Percentiles rank a stretch among this genome's conserved stretches.
These are phyloP conservation scores for Choreutis nemorana DNA, from an alignment of 2,888 invertebrate genomes.

Conservation along the genomic window DNA sequence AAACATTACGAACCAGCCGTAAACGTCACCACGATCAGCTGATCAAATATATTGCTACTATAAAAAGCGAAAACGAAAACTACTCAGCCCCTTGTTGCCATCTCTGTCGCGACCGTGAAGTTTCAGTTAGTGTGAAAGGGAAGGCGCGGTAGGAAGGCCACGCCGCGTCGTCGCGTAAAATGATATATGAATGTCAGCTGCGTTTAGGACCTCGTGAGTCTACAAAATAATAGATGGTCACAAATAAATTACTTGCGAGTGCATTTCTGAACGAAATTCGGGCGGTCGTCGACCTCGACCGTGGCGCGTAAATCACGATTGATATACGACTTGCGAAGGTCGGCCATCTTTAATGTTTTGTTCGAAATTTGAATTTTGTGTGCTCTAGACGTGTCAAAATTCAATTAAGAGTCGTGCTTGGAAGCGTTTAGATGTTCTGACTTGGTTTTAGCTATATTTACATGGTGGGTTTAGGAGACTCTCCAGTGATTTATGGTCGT, in stretches of 20 bases:
- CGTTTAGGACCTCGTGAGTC: constrained; percentile 65
- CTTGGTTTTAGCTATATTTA: too few relatives aligned
- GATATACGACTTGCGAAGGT: constrained; percentile 60
- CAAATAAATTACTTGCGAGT: constrained; percentile 63
- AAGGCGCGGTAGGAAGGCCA: constrained; percentile 24
- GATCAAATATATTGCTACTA: constrained; percentile 67
- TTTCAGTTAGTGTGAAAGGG: constrained; percentile 21
- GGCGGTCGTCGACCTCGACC: constrained; percentile 61
- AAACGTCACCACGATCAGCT: constrained; percentile 65
- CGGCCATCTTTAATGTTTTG: constrained; percentile 59
- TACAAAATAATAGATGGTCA: constrained; percentile 67
- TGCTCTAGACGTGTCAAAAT: too few relatives aligned
- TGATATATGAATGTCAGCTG: constrained; percentile 67
- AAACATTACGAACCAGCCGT: constrained; percentile 56
- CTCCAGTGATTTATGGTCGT: too few relatives aligned
- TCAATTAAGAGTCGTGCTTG: too few relatives aligned
- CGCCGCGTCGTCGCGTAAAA: constrained; percentile 61
- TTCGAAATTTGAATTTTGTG: constrained; percentile 61
- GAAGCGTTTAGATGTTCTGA: too few relatives aligned
- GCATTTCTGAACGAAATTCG: constrained; percentile 64
- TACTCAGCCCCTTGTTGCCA: constrained; percentile 34
- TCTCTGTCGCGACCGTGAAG: constrained; percentile 26
- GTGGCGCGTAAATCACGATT: constrained; percentile 61
- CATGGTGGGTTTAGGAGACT: too few relatives aligned
- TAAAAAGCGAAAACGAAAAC: constrained; percentile 66